Evolutionary conservation across 1,140 invertebrate genomes (phyloP).

Genomic region (Drosophila teissieri): DNA sequence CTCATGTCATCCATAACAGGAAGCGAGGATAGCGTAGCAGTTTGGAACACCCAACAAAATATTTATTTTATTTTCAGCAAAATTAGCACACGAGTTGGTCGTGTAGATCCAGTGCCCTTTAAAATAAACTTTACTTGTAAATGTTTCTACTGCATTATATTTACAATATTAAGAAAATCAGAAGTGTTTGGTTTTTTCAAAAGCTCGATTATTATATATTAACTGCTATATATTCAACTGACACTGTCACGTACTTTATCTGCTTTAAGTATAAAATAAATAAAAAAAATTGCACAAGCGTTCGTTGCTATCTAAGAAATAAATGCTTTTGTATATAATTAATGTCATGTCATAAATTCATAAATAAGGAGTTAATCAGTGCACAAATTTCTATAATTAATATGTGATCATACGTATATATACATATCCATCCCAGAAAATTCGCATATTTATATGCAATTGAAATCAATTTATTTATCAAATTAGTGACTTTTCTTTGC

Average conservation of each 20-base stretch:
- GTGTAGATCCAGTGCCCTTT: neutral
- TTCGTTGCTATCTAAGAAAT: no score
- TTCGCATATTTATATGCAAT: constrained; percentile 20
- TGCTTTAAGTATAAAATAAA: no score
- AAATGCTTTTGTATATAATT: no score
- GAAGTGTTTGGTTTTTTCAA: neutral
- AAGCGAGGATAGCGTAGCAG: neutral
- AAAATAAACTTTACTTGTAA: neutral
- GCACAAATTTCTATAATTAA: neutral
- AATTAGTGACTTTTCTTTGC: constrained; percentile 36
- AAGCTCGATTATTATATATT: neutral
- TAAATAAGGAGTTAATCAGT: neutral
- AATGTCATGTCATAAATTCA: no score
- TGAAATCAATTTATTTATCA: constrained; percentile 68
- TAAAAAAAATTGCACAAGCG: no score
- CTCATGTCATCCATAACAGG: constrained; percentile 44
- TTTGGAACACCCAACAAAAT: neutral
- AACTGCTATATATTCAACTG: neutral
- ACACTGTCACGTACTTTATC: no score
- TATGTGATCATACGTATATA: no score
- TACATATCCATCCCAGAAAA: neutral
- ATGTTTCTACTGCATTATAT: no score
- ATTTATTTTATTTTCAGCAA: neutral
- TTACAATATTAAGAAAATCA: no score
- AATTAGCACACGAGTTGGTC: neutral